phyloP scores from a whole-genome alignment of 2,113 vertebrate species.

The Pleuronectes platessa region DNA sequence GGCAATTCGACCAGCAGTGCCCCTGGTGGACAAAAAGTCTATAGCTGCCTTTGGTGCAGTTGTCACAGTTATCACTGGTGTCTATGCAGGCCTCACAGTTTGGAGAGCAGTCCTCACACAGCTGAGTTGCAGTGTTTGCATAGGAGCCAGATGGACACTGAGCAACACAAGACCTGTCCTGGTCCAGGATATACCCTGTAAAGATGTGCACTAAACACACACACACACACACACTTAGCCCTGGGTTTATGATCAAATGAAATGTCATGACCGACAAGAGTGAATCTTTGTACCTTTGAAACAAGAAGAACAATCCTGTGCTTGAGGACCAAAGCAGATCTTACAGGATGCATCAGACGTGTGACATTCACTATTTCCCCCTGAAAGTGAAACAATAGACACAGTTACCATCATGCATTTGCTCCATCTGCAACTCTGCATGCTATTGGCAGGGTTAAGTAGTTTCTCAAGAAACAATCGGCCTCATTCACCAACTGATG shows the following conservation, averaged over 20 bases:
- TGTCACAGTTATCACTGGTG: slow-evolving; percentile 76
- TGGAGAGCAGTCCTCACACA: slow-evolving; percentile 80
- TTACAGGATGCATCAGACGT: slow-evolving; percentile 73
- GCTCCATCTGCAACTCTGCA: neutral
- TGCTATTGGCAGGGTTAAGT: too few species aligned
- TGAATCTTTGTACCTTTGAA: slow-evolving; percentile 62
- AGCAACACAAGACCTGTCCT: slow-evolving; percentile 79
- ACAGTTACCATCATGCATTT: neutral
- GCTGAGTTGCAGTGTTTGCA: slow-evolving; percentile 72
- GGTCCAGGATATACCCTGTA: slow-evolving; percentile 80
- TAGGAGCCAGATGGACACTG: slow-evolving; percentile 79
- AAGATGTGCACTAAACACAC: neutral
- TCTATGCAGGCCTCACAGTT: slow-evolving; percentile 80
- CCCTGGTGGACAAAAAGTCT: slow-evolving; percentile 82
- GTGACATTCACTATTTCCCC: slow-evolving; percentile 60
- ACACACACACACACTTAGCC: neutral
- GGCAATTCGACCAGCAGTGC: slow-evolving; percentile 82
- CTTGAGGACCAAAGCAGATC: slow-evolving; percentile 79
- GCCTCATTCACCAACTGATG: too few species aligned
- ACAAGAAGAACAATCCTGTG: slow-evolving; percentile 79
- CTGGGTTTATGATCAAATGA: accelerated
- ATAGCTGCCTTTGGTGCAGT: slow-evolving; percentile 73
- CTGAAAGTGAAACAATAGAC: slow-evolving; percentile 42
- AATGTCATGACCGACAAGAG: neutral
- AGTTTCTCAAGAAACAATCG: too few species aligned